Conservation (phyloP, 23 tunicate species). For the Trididemnum miniatum region DNA sequence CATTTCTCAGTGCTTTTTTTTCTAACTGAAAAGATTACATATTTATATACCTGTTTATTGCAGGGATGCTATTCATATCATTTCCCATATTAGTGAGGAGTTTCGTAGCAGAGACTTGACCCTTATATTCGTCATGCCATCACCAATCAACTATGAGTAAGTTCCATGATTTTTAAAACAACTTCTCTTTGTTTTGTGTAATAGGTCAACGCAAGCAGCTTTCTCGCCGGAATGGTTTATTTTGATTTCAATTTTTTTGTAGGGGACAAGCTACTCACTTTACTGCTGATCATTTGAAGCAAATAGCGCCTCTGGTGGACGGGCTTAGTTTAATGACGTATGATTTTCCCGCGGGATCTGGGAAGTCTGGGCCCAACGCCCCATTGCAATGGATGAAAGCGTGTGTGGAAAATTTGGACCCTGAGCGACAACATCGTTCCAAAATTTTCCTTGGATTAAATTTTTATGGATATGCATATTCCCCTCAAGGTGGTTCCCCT, state of each 20-base stretch:
- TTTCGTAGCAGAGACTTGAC: conserved; percentile 70
- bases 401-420: conserved; percentile 71
- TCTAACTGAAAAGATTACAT: no score
- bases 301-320: conserved; percentile 75
- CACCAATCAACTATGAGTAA: conserved; percentile 66
- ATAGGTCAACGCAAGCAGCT: no score
- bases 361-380: conserved; percentile 77
- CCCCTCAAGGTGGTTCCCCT: conserved; percentile 48
- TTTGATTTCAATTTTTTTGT: no score
- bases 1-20: no score
- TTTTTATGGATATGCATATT: conserved; percentile 83
- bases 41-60: not conserved
- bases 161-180: conserved; percentile 5
- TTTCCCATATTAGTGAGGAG: conserved; percentile 75
- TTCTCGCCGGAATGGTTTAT: no score
- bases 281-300: conserved; percentile 44
- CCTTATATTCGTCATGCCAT: conserved; percentile 84
- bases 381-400: conserved; percentile 84
- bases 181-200: no score
- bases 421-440: conserved; percentile 43
- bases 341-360: conserved; percentile 64
- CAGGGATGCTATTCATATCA: conserved; percentile 85
- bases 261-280: conserved; percentile 55
- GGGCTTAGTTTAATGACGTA: conserved; percentile 95
- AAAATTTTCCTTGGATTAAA: conserved; percentile 92